phyloP scores from a whole-genome alignment of 2,113 vertebrate genomes.

The Damaliscus lunatus region DNA sequence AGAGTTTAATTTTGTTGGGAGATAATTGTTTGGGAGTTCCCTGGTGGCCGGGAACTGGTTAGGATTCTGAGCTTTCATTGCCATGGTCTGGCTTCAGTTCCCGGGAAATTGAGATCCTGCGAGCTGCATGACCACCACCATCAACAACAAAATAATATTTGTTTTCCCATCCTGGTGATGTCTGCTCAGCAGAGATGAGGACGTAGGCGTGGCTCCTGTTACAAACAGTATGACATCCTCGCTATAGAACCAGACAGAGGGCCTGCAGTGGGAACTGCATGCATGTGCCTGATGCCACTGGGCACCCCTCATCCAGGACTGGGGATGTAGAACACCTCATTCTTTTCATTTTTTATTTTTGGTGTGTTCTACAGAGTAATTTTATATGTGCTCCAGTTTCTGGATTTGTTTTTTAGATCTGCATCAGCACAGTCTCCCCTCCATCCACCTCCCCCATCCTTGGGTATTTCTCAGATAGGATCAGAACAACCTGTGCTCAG shows the following conservation, averaged over 20 bases:
- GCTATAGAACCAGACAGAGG: neutral
- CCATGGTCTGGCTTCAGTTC: neutral
- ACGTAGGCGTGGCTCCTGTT: neutral
- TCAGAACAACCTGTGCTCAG: neutral
- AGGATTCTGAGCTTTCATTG: neutral
- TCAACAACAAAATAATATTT: conserved; percentile 23
- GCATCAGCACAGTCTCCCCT: neutral
- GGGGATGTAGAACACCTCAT: too few relatives aligned
- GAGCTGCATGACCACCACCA: neutral
- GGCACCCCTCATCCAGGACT: fast-evolving
- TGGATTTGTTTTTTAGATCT: neutral
- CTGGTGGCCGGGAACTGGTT: neutral
- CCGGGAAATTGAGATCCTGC: neutral
- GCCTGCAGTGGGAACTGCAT: fast-evolving
- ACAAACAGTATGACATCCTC: neutral
- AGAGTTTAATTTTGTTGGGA: neutral
- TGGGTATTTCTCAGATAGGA: conserved; percentile 33
- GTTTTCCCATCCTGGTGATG: conserved; percentile 56
- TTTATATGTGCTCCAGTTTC: neutral
- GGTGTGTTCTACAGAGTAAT: neutral
- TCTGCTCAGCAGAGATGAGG: conserved; percentile 59
- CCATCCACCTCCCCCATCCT: fast-evolving
- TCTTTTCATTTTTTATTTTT: neutral
- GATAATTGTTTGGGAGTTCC: neutral
- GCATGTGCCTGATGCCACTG: fast-evolving